These are phyloP conservation scores for Seriola dumerili DNA, from an alignment of 2,113 vertebrate species.

Conservation along the genomic window DNA sequence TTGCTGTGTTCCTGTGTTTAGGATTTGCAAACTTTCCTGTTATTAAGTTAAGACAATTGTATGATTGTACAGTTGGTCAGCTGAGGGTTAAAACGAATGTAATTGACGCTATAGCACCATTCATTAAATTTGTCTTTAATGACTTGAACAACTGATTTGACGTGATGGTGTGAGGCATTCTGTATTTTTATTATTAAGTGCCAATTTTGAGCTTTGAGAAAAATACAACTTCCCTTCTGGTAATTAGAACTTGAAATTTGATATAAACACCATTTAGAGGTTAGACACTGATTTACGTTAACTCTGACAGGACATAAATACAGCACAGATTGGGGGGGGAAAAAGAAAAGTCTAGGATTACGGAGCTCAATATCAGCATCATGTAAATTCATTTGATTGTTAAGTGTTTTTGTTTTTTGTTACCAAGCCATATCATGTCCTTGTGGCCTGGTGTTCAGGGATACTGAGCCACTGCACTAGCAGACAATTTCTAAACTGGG, in stretches of 20 bases:
- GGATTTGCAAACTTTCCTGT: background rate
- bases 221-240: background rate
- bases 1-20: background rate
- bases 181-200: background rate
- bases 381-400: background rate
- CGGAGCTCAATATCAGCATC: background rate
- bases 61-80: background rate
- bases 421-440: background rate
- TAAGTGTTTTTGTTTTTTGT: too few species aligned
- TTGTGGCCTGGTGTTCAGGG: background rate
- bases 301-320: background rate
- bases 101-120: background rate
- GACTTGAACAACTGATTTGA: background rate
- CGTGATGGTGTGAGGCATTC: background rate
- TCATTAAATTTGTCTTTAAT: background rate
- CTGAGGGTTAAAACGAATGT: background rate
- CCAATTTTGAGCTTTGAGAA: background rate
- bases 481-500: too few species aligned
- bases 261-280: background rate
- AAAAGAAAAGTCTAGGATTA: background rate
- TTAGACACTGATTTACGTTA: background rate
- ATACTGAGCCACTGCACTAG: background rate
- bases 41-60: background rate
- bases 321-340: too few species aligned
- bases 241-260: background rate